Percentiles rank a stretch among this genome's conserved stretches.
Conservation (phyloP, 2,888 invertebrate genomes). For the Drosophila acutilabella region DNA sequence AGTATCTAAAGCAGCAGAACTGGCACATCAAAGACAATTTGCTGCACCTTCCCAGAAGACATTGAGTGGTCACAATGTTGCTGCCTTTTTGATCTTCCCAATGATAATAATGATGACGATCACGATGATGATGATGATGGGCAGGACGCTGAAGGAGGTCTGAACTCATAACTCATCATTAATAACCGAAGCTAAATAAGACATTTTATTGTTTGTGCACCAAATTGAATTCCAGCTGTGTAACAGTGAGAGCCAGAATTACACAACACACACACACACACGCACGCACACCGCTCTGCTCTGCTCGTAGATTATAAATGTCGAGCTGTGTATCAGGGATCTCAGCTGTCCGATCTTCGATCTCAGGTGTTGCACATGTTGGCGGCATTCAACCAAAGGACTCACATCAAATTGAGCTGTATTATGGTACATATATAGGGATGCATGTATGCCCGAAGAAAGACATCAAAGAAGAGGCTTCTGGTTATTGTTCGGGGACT, state of each 20-base stretch:
- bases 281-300: not conserved
- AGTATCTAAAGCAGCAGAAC: not conserved
- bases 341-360: not conserved
- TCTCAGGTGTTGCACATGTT: constrained; percentile 65
- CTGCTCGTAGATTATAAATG: constrained; percentile 50
- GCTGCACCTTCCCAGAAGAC: constrained; percentile 60
- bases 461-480: constrained; percentile 66
- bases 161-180: constrained; percentile 81
- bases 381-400: constrained; percentile 64
- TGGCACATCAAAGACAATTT: constrained; percentile 29
- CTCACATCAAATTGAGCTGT: constrained; percentile 40
- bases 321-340: constrained; percentile 7
- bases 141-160: constrained; percentile 63
- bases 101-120: constrained; percentile 17
- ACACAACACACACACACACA: constrained; percentile 31
- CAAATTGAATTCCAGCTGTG: constrained; percentile 78
- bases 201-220: constrained; percentile 74
- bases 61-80: constrained; percentile 45
- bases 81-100: constrained; percentile 28
- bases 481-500: constrained; percentile 39
- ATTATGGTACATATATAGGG: not conserved
- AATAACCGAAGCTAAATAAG: constrained; percentile 80
- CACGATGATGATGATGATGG: constrained; percentile 40
- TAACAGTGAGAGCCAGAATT: constrained; percentile 39
- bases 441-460: constrained; percentile 36